Base-by-base conservation (phyloP, 2,797 vertebrate genomes). In the Spondyliosoma cantharus region DNA sequence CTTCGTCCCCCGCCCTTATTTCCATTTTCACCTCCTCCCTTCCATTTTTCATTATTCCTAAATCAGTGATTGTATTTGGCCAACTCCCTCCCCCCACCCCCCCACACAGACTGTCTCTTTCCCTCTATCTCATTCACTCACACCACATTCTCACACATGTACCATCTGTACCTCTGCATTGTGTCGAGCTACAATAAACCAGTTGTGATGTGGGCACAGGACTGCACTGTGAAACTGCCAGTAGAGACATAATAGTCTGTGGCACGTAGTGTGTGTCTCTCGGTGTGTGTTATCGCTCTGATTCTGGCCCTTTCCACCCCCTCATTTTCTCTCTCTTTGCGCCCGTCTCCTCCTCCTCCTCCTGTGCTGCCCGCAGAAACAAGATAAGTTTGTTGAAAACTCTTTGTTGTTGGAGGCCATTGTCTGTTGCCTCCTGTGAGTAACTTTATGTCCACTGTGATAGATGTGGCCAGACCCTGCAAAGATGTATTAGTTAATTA, bases 401-500 rank as follows among this genome's bases (percentile, higher is more conserved):
- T 78, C 74, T 73, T 79, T 89, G 78, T 78, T 76, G 67, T 83
- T 78, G 53, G 70, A 17, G 67, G 37, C 67, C 52, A 71, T 84
- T 84, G 76, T 79, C 65, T 78, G 65, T 61, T 71, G 63, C 66
- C 76, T 82, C 76, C 77, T 20, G 70, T 72, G 61, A 80, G 75
- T 69, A 80, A 80, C 80, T 85, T 84, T 80, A 76, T 78, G 82
- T 61, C 70, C 70, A 53, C 72, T 53, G 48, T 83, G 80, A 83
- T 67, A 75, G 71, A 81, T 80, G 67, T 9, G 22, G 20, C 68
- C n/a, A 52, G 25, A 25, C 25, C 49, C 53, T 48, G 58, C 65
- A 76, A 83, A 90, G 86, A 91, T 88, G 74, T 77, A 91, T 87
- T 86, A 75, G 80, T 87, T 89, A 88, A 91, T 90, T 90, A 91